phyloP scores from a whole-genome alignment of 1,140 invertebrate species.

The Proctacanthus coquilletti region DNA sequence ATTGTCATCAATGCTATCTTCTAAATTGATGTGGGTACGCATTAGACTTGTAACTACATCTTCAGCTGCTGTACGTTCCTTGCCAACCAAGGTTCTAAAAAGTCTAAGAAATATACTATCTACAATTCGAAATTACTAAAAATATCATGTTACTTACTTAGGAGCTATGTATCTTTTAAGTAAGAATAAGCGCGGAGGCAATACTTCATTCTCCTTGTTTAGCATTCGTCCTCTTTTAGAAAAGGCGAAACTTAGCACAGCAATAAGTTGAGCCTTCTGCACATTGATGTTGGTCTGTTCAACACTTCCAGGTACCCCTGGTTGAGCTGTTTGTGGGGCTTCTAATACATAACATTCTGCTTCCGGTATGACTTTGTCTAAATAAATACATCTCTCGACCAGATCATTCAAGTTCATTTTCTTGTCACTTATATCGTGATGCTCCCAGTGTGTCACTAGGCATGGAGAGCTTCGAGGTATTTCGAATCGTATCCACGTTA shows the following conservation, averaged over 20 bases:
- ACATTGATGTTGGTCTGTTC: conserved; percentile 27
- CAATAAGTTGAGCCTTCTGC: conserved; percentile 21
- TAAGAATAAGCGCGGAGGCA: conserved; percentile 18
- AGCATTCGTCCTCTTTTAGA: conserved; percentile 8
- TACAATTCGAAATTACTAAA: background rate
- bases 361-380: conserved; percentile 17
- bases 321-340: conserved; percentile 22
- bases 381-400: conserved; percentile 16
- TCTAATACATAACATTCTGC: conserved; percentile 26
- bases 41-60: conserved; percentile 18
- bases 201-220: conserved; percentile 9
- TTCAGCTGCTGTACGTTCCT: conserved; percentile 21
- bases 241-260: conserved; percentile 19
- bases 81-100: conserved; percentile 21
- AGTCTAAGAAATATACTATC: no score
- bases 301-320: conserved; percentile 19
- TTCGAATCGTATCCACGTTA: conserved; percentile 21
- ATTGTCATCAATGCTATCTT: conserved; percentile 3
- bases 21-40: conserved; percentile 12
- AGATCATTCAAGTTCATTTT: conserved; percentile 22
- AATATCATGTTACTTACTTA: background rate
- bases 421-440: conserved; percentile 24
- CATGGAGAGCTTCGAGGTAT: conserved; percentile 9
- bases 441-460: conserved; percentile 19
- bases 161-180: background rate